Percentiles rank a stretch among this genome's conserved stretches.
Conservation (phyloP, 2,888 invertebrate genomes). For the Euphydryas editha region DNA sequence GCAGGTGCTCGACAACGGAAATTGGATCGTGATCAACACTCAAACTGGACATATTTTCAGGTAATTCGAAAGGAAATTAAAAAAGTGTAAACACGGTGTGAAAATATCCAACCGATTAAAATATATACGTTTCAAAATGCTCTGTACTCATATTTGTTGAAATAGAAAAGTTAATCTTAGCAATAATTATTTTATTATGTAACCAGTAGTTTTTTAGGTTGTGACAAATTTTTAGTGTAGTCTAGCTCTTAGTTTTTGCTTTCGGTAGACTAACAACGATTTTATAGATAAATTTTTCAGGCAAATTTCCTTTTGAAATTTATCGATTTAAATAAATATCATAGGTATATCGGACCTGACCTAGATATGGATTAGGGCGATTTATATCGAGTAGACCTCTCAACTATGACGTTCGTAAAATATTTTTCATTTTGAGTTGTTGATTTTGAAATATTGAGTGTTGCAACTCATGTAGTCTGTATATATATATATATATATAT, state of each 20-base stretch:
- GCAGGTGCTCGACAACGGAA: slow-evolving; percentile 28
- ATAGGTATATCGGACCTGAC: not conserved
- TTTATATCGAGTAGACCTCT: not conserved
- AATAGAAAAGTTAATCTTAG: no score
- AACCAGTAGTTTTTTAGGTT: no score
- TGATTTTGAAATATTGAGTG: not conserved
- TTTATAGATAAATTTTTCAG: no score
- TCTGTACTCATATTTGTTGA: no score
- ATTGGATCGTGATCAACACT: slow-evolving; percentile 29
- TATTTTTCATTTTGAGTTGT: not conserved
- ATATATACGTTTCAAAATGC: not conserved
- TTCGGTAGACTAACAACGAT: no score
- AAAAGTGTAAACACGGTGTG: not conserved
- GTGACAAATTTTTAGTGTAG: no score
- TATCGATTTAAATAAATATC: not conserved
- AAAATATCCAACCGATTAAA: not conserved
- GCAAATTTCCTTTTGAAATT: not conserved
- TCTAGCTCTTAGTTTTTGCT: no score
- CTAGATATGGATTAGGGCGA: not conserved
- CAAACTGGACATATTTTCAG: slow-evolving; percentile 23
- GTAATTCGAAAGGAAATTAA: slow-evolving; percentile 21
- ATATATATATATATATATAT: no score
- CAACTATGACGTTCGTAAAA: not conserved
- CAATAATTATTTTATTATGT: not conserved
- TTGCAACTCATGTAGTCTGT: not conserved